Evolutionary conservation across 2,797 vertebrate genomes (phyloP).

Genomic region (Neopelma chrysocephalum): DNA sequence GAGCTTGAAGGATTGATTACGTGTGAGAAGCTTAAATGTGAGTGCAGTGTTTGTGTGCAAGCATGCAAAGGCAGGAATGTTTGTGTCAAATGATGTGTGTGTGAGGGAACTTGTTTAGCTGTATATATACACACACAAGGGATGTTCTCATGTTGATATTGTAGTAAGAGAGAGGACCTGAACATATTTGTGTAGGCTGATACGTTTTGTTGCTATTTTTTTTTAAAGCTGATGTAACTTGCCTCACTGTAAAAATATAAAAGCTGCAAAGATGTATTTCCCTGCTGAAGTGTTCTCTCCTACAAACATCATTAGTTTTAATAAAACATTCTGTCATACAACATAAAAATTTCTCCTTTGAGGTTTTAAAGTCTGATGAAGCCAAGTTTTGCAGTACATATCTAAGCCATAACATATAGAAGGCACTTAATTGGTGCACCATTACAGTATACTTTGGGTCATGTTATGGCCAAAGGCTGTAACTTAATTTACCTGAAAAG

Average conservation of each 20-base stretch:
- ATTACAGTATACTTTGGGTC: background rate
- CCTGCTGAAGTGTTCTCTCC: background rate
- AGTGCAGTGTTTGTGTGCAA: background rate
- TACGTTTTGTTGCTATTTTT: background rate
- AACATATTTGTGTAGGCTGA: background rate
- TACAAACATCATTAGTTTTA: constrained; percentile 30
- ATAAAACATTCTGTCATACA: constrained; percentile 29
- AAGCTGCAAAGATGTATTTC: background rate
- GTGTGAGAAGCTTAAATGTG: background rate
- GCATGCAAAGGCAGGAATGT: background rate
- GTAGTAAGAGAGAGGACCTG: background rate
- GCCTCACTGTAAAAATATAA: background rate
- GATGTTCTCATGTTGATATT: background rate
- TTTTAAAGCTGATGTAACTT: background rate
- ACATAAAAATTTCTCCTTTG: background rate
- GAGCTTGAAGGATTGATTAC: constrained; percentile 21
- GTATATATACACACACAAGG: fast-evolving
- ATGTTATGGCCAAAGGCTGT: background rate
- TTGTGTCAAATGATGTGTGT: background rate
- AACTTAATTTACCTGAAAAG: background rate
- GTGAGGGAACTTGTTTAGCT: background rate
- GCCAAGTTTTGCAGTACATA: background rate
- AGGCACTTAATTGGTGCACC: background rate
- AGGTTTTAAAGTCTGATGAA: background rate
- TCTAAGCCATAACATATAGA: background rate